These are phyloP conservation scores for Dryocosmus kuriphilus DNA, from an alignment of 2,888 invertebrate genomes.

Conservation along the genomic window DNA sequence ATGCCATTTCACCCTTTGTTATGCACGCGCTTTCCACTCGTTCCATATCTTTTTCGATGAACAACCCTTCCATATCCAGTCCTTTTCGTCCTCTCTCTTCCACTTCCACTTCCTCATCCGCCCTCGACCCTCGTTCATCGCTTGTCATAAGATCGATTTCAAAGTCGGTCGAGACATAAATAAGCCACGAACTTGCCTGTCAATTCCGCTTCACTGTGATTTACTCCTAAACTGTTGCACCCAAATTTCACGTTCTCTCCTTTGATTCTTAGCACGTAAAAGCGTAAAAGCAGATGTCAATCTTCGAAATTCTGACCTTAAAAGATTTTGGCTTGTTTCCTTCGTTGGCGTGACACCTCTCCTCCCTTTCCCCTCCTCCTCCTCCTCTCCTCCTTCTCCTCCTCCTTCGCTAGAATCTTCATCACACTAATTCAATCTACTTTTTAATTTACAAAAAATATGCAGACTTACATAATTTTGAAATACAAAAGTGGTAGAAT, in stretches of 20 bases:
- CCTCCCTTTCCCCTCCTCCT: too few species aligned
- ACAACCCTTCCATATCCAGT: slow-evolving; percentile 53
- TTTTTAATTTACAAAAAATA: background rate
- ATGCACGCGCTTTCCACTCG: slow-evolving; percentile 32
- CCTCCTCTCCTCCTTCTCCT: too few species aligned
- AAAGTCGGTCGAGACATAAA: slow-evolving; percentile 53
- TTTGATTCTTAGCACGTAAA: background rate
- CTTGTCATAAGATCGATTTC: slow-evolving; percentile 56
- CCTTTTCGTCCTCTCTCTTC: slow-evolving; percentile 43
- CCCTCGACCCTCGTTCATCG: slow-evolving; percentile 42
- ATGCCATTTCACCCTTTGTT: slow-evolving; percentile 40
- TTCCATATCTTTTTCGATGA: slow-evolving; percentile 38
- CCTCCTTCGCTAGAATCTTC: background rate
- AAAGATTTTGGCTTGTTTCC: too few species aligned
- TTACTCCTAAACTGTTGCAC: slow-evolving; percentile 42
- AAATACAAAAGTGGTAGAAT: slow-evolving; percentile 17
- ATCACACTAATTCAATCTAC: background rate
- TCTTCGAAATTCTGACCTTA: too few species aligned
- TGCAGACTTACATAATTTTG: background rate
- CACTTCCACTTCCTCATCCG: slow-evolving; percentile 39
- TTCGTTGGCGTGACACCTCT: background rate
- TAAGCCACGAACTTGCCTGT: slow-evolving; percentile 39
- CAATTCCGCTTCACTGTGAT: slow-evolving; percentile 7
- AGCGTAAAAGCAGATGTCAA: background rate
- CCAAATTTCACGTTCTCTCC: background rate